A percentile compares a stretch with the other conserved stretches of the same genome.
These are phyloP conservation scores for Saxidomus purpurata DNA, from an alignment of 1,140 invertebrate genomes.

Conservation along the genomic window DNA sequence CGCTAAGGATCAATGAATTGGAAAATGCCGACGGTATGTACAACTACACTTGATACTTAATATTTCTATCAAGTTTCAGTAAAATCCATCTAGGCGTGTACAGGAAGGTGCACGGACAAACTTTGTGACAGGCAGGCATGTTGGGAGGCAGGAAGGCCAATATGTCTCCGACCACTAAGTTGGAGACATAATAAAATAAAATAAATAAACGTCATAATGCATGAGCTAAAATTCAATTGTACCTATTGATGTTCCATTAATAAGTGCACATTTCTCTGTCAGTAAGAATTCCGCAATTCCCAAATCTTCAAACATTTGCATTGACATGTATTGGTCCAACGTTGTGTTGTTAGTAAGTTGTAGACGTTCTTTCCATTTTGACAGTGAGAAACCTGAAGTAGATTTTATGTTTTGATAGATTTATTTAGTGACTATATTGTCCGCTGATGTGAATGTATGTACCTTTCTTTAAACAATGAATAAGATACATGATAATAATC, in stretches of 20 bases:
- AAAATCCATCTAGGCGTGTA: too few species aligned
- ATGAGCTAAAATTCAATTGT: not conserved
- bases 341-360: not conserved
- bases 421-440: not conserved
- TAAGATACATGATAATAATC: not conserved
- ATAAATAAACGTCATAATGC: too few species aligned
- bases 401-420: not conserved
- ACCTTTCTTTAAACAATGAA: not conserved
- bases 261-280: not conserved
- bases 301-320: not conserved
- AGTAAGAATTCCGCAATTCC: not conserved
- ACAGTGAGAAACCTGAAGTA: not conserved
- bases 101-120: too few species aligned
- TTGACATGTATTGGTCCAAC: not conserved
- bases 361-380: not conserved
- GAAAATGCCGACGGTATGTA: too few species aligned
- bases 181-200: too few species aligned
- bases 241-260: not conserved
- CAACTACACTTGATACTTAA: too few species aligned
- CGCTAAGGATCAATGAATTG: too few species aligned
- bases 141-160: too few species aligned
- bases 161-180: too few species aligned
- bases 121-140: too few species aligned
- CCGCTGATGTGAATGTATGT: not conserved
- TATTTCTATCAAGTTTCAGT: too few species aligned